Conservation (phyloP, 2,797 vertebrate genomes). For the Delichon dasypus region DNA sequence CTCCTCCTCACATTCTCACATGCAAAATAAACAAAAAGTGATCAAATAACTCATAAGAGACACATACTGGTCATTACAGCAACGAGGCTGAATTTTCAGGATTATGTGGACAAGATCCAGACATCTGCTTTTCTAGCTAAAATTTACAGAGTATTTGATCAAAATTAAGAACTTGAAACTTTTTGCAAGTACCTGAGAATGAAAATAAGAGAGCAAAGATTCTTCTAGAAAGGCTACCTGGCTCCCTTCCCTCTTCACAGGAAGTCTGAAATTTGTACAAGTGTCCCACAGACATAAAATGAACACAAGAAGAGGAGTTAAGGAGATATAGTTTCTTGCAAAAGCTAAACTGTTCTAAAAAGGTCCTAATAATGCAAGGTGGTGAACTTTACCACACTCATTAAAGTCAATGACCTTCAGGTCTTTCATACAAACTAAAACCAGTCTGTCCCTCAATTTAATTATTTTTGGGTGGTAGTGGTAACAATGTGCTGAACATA, state of each 20-base stretch:
- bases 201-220: not conserved
- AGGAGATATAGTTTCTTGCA: not conserved
- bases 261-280: not conserved
- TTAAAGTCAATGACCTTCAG: not conserved
- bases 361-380: not conserved
- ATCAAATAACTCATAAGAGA: not conserved
- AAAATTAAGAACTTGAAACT: not conserved
- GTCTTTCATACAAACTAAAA: not conserved
- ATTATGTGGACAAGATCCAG: not conserved
- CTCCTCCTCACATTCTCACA: not conserved
- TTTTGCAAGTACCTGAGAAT: not conserved
- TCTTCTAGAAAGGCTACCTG: not conserved
- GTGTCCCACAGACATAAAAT: not conserved
- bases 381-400: not conserved
- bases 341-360: not conserved
- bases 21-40: not conserved
- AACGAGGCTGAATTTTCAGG: not conserved
- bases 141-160: not conserved
- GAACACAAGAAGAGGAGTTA: not conserved
- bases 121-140: not conserved
- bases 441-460: not conserved
- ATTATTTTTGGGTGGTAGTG: not conserved
- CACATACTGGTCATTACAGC: not conserved
- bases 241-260: not conserved
- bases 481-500: conserved; percentile 9